Evolutionary conservation across 1,140 invertebrate species (phyloP), one percentile per base, ranked within the genome.

Genomic region (Eubasilissa regina): DNA sequence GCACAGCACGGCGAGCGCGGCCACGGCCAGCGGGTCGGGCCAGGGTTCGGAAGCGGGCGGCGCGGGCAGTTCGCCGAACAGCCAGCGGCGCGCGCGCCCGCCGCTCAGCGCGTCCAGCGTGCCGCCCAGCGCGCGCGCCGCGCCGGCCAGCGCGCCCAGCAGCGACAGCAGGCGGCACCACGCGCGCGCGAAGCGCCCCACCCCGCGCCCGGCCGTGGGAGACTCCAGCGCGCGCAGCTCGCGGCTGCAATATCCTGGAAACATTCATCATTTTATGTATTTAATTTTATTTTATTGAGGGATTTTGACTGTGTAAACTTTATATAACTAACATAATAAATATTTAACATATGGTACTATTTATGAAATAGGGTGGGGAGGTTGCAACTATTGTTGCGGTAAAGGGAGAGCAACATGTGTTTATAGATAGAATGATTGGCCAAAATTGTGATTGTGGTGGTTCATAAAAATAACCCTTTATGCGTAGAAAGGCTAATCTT

Each of bases 11-110:
- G 92, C 89, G 3, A 93, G 90, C 12, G 93, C 92, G 0, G 90
- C 91, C 7, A 93, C 91, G n/a, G 92, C 93, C 17, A 93, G 83
- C 0, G 93, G 90, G 86, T 94, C 93, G 58, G 93, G 92, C 91
- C 92, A 93, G 4, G 92, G 92, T 84, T 93, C 93, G 3, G 91
- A 91, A 13, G 86, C 83, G 7, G 89, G 87, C 74, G 87, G 85
- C 68, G 90, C 84, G n/a, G 90, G 87, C 1, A 89, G 89, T 80
- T 91, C 89, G 0, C 90, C 90, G 81, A 91, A 90, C 21, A 91
- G 81, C 88, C 90, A 91, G 47, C 86, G 85, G 79, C 91, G 89
- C 0, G 91, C 91, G 43, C 91, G 83, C 0, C 91, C 91, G 4
- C 90, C 91, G 11, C 90, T 93, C 75, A 93, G 91, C 79, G 92